Evolutionary conservation across 2,113 vertebrate species (phyloP).

Genomic region (Dromas ardeola): DNA sequence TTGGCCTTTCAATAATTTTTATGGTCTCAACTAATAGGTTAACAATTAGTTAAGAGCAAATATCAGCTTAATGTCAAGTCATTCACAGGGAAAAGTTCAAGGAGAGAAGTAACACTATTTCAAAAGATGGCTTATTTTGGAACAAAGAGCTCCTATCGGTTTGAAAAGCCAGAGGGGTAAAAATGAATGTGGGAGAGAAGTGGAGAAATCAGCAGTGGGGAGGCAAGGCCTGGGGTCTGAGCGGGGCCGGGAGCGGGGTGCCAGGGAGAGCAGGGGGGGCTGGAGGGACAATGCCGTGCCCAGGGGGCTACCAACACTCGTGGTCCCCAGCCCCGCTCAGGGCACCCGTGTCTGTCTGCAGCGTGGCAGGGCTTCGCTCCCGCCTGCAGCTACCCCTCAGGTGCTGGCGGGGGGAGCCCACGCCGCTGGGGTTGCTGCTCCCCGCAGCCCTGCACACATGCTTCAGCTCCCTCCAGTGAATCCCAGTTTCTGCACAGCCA

Average conservation of each 20-base stretch:
- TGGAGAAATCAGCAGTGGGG: not conserved
- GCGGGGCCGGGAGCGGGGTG: not conserved
- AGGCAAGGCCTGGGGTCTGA: not conserved
- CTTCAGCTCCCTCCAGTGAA: not conserved
- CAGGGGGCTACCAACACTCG: fast-evolving
- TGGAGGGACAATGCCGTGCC: not conserved
- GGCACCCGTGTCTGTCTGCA: fast-evolving
- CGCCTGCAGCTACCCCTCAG: not conserved
- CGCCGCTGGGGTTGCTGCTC: fast-evolving
- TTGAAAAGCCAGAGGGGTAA: not conserved
- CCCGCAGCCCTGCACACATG: not conserved
- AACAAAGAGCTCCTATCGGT: constrained; percentile 27
- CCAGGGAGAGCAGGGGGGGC: not conserved
- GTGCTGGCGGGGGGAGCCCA: not conserved
- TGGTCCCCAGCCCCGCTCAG: fast-evolving
- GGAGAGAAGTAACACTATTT: constrained; percentile 68
- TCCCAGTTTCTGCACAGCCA: not conserved
- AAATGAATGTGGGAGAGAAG: constrained; percentile 21
- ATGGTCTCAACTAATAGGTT: constrained; percentile 70
- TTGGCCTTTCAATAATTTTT: constrained; percentile 70
- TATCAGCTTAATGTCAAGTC: constrained; percentile 59
- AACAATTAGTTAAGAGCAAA: constrained; percentile 72
- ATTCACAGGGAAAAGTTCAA: constrained; percentile 67
- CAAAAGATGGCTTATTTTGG: constrained; percentile 34
- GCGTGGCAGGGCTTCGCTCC: not conserved